Conservation (phyloP, 1,140 invertebrate species). For the Drosophila gunungcola region DNA sequence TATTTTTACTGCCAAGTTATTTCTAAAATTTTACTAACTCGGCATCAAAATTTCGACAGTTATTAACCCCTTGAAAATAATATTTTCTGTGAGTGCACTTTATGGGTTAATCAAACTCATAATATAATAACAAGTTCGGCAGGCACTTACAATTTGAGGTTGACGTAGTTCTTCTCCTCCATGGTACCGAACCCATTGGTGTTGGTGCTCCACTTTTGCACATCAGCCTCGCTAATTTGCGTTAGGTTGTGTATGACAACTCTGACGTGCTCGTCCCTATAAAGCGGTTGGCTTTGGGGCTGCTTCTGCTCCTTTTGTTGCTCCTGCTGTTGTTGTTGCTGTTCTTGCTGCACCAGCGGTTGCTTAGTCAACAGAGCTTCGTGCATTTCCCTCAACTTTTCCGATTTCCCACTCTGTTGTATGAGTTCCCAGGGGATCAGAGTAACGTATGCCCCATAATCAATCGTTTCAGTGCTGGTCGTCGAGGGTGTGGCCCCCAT, state of each 20-base stretch:
- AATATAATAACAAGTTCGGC: constrained; percentile 19
- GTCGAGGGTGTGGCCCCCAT: constrained; percentile 23
- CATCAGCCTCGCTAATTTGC: constrained; percentile 77
- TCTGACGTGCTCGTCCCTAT: constrained; percentile 68
- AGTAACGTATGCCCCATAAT: constrained; percentile 70
- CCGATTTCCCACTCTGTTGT: constrained; percentile 74
- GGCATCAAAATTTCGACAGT: too few species aligned
- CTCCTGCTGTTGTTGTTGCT: constrained; percentile 8
- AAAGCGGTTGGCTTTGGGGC: constrained; percentile 44
- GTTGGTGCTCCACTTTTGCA: constrained; percentile 66
- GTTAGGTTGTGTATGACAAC: constrained; percentile 86
- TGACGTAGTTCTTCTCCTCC: constrained; percentile 70
- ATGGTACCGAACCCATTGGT: constrained; percentile 26
- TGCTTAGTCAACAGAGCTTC: constrained; percentile 68
- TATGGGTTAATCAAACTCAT: constrained; percentile 16
- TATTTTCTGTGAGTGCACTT: not conserved
- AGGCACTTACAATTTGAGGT: constrained; percentile 76
- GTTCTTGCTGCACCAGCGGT: constrained; percentile 33
- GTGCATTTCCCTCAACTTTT: constrained; percentile 71
- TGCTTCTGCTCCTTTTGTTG: not conserved
- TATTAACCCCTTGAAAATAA: not conserved
- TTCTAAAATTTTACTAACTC: too few species aligned
- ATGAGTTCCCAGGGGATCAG: constrained; percentile 79
- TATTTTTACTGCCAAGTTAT: too few species aligned
- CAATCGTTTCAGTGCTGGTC: constrained; percentile 53